phyloP scores from a whole-genome alignment of 2,797 vertebrate genomes.

The Pangasius krempfi region DNA sequence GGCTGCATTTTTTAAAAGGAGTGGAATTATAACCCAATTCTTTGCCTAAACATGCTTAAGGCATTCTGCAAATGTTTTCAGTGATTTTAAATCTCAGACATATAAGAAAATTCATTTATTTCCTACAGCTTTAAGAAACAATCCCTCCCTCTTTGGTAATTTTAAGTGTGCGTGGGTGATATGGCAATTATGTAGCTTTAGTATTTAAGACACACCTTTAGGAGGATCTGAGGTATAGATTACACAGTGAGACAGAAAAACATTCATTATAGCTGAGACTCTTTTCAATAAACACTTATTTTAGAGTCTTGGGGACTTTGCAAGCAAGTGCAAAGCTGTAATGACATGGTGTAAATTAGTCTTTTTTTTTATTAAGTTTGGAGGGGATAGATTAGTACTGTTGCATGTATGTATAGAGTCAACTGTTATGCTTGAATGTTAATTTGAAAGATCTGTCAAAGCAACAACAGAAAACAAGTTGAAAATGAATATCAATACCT shows the following conservation, averaged over 20 bases:
- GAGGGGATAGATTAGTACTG: too few relatives aligned
- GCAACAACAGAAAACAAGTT: neutral
- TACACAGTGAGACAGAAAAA: constrained; percentile 7
- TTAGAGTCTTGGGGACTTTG: neutral
- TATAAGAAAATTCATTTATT: constrained; percentile 1
- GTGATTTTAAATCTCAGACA: neutral
- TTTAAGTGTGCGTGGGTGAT: neutral
- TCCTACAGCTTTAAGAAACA: constrained; percentile 9
- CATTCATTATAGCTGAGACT: constrained; percentile 23
- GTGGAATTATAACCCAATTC: neutral
- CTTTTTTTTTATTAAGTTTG: neutral
- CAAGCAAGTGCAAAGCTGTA: neutral
- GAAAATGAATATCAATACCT: constrained; percentile 73
- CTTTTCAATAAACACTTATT: constrained; percentile 26
- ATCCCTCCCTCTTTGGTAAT: neutral
- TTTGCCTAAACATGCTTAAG: constrained; percentile 46
- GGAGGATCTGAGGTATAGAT: constrained; percentile 20
- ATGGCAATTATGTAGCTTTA: neutral
- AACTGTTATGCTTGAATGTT: neutral
- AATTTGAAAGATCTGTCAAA: neutral
- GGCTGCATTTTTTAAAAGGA: neutral
- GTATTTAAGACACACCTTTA: constrained; percentile 16
- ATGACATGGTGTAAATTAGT: neutral
- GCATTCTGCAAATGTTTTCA: neutral
- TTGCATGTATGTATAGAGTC: neutral